Base-by-base conservation (phyloP, 2,797 vertebrate genomes). In the Amazonetta brasiliensis region DNA sequence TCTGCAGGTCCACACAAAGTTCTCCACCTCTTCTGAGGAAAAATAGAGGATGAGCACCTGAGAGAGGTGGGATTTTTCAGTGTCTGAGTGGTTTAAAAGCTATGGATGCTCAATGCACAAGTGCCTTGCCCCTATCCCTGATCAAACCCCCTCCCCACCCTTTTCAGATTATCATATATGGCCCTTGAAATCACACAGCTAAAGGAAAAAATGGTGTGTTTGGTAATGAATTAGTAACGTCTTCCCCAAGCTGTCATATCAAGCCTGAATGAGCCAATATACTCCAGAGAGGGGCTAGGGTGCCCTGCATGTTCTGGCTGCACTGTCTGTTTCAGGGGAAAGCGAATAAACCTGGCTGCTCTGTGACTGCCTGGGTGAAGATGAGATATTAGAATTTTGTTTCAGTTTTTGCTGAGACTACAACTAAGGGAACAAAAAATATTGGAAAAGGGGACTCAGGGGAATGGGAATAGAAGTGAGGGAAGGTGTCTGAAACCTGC, bases 81-180 rank as follows among this genome's bases (percentile, higher is more conserved):
- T 46, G 31, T 56, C 21, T 11, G 50, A 43, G 63, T 14, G 6
- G 6, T 79, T 73, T 64, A 80, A 89, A 83, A 86, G 28, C 44
- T 68, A 44, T 43, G 30, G 30, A 31, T 31, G 11, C 68, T 87
- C 37, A n/a, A 44, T n/a, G 21, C 50, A 79, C 2, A 2, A 64
- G 33, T 2, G 0, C 14, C 20, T 11, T 43, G 26, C 26, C 26
- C 33, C n/a, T 72, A 18, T 23, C 12, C 18, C 3, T 1, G 19
- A 35, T 17, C 7, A 10, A 28, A 59, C 9, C 3, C 31, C 4
- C 30, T 46, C 7, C 6, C 25, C 31, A 44, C 3, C 6, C 19
- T 41, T 59, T 67, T 67, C 11, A 64, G n/a, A n/a, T 39, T 64
- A 59, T 80, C 26, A 56, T 6, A 44, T 37, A 28, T 20, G n/a